phyloP scores from a whole-genome alignment of 2,797 vertebrate genomes.

The Denticeps clupeoides region DNA sequence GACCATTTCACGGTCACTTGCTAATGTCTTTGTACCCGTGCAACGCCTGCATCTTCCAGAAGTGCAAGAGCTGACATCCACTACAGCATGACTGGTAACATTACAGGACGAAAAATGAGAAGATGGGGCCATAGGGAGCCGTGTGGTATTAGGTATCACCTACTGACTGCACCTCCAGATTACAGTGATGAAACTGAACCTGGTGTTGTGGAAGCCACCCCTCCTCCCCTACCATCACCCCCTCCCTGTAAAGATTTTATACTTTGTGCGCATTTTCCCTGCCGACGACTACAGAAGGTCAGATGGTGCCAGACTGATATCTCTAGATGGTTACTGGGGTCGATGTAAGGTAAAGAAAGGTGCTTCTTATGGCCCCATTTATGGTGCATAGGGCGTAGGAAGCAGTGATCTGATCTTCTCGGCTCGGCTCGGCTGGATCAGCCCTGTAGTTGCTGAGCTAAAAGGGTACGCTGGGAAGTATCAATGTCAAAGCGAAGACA shows the following conservation, averaged over 20 bases:
- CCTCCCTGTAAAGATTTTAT: not conserved
- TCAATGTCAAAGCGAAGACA: conserved; percentile 54
- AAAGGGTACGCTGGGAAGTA: conserved; percentile 48
- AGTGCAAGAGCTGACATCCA: too few relatives aligned
- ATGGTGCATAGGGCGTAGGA: too few relatives aligned
- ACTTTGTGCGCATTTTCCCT: not conserved
- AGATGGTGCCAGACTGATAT: conserved; percentile 22
- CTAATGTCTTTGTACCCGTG: too few relatives aligned
- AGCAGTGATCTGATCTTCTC: conserved; percentile 46
- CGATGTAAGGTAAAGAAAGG: not conserved
- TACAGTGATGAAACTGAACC: conserved; percentile 27
- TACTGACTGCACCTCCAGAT: conserved; percentile 20
- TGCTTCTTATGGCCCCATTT: too few relatives aligned
- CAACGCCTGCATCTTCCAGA: too few relatives aligned
- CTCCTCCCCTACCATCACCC: not conserved
- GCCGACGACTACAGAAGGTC: not conserved
- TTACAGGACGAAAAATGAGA: conserved; percentile 24
- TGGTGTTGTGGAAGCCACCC: not conserved
- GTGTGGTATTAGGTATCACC: conserved; percentile 9
- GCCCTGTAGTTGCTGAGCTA: too few relatives aligned
- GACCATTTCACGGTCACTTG: too few relatives aligned
- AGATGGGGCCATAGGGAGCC: conserved; percentile 22
- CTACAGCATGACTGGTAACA: conserved; percentile 12
- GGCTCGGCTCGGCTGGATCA: conserved; percentile 36
- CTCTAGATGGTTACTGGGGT: conserved; percentile 30